Conservation (phyloP, 2,888 invertebrate species). For the Parnassius mnemosyne region DNA sequence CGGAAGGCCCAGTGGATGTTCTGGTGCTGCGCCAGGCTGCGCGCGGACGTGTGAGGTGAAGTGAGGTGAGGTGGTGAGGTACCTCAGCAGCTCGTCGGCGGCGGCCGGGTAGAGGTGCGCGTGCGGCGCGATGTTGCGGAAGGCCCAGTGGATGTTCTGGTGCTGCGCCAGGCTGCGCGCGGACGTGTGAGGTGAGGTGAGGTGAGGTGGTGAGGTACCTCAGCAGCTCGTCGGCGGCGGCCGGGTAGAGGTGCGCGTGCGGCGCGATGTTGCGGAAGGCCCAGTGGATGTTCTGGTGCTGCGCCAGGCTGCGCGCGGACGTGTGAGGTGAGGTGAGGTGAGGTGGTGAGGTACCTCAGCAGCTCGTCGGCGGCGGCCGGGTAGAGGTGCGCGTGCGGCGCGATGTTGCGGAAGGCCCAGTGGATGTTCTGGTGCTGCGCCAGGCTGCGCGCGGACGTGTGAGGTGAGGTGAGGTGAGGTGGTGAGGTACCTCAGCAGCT, state of each 20-base stretch:
- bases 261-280: slow-evolving; percentile 98
- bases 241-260: slow-evolving; percentile 95
- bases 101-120: slow-evolving; percentile 95
- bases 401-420: too few relatives aligned
- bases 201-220: slow-evolving; percentile 62
- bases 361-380: too few relatives aligned
- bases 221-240: slow-evolving; percentile 94
- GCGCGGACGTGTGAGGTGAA: too few relatives aligned
- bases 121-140: slow-evolving; percentile 97
- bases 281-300: slow-evolving; percentile 98
- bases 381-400: too few relatives aligned
- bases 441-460: too few relatives aligned
- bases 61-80: background rate
- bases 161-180: slow-evolving; percentile 93
- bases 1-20: too few relatives aligned
- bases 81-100: slow-evolving; percentile 94
- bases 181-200: slow-evolving; percentile 69
- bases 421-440: too few relatives aligned
- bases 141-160: slow-evolving; percentile 98
- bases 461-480: background rate
- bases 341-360: too few relatives aligned
- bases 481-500: slow-evolving; percentile 85
- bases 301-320: slow-evolving; percentile 92
- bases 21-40: too few relatives aligned
- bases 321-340: slow-evolving; percentile 36